phyloP scores from a whole-genome alignment of 2,113 vertebrate species.

The Antechinus flavipes region DNA sequence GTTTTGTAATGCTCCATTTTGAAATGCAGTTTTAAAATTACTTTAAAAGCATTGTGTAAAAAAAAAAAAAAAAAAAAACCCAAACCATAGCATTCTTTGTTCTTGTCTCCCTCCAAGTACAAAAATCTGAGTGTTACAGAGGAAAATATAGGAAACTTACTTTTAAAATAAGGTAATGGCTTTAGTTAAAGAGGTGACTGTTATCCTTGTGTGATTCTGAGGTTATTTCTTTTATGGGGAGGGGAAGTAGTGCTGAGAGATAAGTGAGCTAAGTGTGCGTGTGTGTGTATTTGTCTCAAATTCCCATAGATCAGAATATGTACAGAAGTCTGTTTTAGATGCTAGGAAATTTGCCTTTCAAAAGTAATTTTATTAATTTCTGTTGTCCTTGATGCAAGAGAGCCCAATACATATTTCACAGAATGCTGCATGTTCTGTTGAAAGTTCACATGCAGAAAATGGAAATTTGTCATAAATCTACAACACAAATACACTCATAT shows the following conservation, averaged over 20 bases:
- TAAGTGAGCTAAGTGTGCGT: not conserved
- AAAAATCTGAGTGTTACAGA: not conserved
- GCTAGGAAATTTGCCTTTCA: not conserved
- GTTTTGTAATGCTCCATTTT: slow-evolving; percentile 60
- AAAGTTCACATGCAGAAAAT: not conserved
- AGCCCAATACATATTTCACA: not conserved
- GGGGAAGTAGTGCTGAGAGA: not conserved
- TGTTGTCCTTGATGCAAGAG: not conserved
- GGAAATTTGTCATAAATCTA: slow-evolving; percentile 5
- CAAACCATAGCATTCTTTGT: not conserved
- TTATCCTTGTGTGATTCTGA: not conserved
- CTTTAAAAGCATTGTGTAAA: slow-evolving; percentile 31
- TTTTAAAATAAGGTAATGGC: not conserved
- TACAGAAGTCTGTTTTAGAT: not conserved
- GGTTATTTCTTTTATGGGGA: not conserved
- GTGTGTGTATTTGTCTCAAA: not conserved
- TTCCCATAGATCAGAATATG: not conserved
- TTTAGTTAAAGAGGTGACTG: not conserved
- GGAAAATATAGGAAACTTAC: not conserved
- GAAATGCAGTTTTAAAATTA: slow-evolving; percentile 49
- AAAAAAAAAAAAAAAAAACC: not conserved
- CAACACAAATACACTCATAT: not conserved
- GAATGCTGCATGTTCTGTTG: not conserved
- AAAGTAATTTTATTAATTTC: not conserved
- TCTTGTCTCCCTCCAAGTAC: not conserved